Conservation (phyloP, 2,888 invertebrate genomes). For the Slavum lentiscoides region DNA sequence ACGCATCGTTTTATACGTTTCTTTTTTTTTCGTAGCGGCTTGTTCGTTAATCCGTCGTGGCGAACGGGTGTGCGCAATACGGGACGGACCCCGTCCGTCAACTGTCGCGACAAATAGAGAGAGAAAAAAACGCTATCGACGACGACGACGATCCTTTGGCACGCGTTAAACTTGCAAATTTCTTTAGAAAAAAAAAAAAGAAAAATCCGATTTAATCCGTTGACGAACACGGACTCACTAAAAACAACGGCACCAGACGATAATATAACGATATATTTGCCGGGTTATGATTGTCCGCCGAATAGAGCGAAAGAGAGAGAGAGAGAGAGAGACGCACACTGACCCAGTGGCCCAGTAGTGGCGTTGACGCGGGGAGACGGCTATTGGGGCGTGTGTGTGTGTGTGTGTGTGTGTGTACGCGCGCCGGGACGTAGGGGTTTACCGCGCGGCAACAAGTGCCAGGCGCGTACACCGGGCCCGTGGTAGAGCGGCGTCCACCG, state of each 20-base stretch:
- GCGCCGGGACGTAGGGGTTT: slow-evolving; percentile 7
- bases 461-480: not conserved
- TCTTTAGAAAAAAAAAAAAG: too few species aligned
- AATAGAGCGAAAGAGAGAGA: too few species aligned
- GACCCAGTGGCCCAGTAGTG: slow-evolving; percentile 38
- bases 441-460: slow-evolving; percentile 31
- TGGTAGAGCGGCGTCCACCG: not conserved
- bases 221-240: too few species aligned
- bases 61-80: not conserved
- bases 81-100: too few species aligned
- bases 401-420: not conserved
- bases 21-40: not conserved
- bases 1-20: not conserved
- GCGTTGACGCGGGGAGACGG: not conserved
- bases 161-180: too few species aligned
- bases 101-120: too few species aligned
- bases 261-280: too few species aligned
- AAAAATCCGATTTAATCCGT: too few species aligned
- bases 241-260: too few species aligned
- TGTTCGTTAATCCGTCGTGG: not conserved
- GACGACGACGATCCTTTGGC: too few species aligned
- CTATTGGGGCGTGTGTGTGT: not conserved
- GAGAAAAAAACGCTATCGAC: too few species aligned
- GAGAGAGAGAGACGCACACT: slow-evolving; percentile 9
- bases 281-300: not conserved